Base-by-base conservation (phyloP, 2,888 invertebrate genomes). In the Beris morrisii region DNA sequence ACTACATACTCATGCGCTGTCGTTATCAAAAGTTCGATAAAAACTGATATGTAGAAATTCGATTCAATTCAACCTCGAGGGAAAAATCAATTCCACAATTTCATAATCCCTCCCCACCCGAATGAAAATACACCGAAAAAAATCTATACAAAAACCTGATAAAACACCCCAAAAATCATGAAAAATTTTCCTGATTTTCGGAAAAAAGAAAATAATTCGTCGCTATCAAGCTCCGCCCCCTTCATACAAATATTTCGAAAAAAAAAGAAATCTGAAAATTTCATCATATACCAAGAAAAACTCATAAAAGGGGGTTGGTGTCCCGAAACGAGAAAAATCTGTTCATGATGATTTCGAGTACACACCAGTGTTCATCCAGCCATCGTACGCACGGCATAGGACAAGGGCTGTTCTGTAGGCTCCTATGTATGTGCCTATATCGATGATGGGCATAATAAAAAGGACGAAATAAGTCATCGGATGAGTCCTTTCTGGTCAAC, bases 101-200 rank as follows among this genome's bases (percentile, higher is more conserved):
- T 46, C 52, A 30, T 32, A 52, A 15, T 56, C 43, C 56, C 30
- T 30, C 28, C 31, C 6, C 12, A 56, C 15, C 15, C 38, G 38
- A 22, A 3, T 22, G 3, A 1, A n/a, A 54, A 15, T 38, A 15
- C 44, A 32, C n/a, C 31, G 22, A 48, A 59, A 48, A 59, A 48
- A 64, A 54, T 50, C n/a, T 50, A n/a, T 61, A 7, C 61, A 30
- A 64, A 64, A 54, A 64, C 44, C 43, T 43, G 61, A 54, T 58
- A 68, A 68, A 66, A 61, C 57, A 68, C 68, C 66, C 68, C 54
- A 59, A 65, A 67, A 68, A 68, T 50, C 11, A 38, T 64, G 64
- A 64, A 64, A 61, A 54, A 54, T 66, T 66, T 66, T 54, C 54
- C 56, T 28, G 58, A 61, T 50, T 61, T 61, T 52, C 50, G 58